Base-by-base conservation (phyloP, 2,888 invertebrate species). In the Embidobia sp. region DNA sequence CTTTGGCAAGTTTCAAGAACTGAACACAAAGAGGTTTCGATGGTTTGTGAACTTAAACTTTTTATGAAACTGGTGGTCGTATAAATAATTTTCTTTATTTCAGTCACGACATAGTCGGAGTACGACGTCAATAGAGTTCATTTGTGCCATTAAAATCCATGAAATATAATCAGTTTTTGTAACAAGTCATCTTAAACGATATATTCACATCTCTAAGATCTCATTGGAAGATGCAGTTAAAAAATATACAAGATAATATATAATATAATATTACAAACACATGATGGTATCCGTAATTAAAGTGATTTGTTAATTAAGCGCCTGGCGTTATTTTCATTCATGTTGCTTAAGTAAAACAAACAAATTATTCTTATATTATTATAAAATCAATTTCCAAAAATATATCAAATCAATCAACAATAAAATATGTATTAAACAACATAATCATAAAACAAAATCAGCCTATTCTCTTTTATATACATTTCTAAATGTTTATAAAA, bases 71-170 rank as follows among this genome's bases (percentile, higher is more conserved):
- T 77, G 77, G 77, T 22, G 53, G 57, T 69, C 27, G 53, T 77
- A 49, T 59, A 77, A 67, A 77, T 77, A 44, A 77, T 63, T 11
- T 22, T 22, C 51, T 72, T 72, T 42, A 59, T 64, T 64, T 78
- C 74, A 66, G 69, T 74, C 70, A 66, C 49, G 69, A 69, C 64
- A 78, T 74, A 78, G 73, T 78, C 73, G 69, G 73, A 74, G 73
- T 78, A 78, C 77, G 73, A 69, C 59, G 64, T 78, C 69, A 74
- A 78, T 77, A 77, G 77, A 77, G 73, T 67, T 77, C 70, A 57
- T 57, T 64, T 59, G 22, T 57, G 40, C 46, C n/a, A 33, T 49
- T 40, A 63, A 64, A 49, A 57, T 73, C 18, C 70, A 42, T 40
- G 70, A 61, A 55, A 55, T 55, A 59, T 49, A 55, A 72, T 55